Conservation (phyloP, 2,888 invertebrate genomes). For the Galerucella calmariensis region DNA sequence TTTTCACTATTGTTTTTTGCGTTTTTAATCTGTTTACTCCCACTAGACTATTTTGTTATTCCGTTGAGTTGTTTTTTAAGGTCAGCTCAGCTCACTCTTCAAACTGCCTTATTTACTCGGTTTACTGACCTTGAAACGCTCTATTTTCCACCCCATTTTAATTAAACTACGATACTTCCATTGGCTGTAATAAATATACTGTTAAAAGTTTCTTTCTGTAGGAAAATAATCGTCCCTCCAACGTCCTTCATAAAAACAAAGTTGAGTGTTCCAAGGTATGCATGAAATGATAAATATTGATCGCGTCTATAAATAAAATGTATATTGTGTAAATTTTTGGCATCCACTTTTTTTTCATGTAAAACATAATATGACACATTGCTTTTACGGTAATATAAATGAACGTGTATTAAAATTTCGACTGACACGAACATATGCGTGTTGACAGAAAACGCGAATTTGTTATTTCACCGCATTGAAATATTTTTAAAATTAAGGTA, state of each 20-base stretch:
- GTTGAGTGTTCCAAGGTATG: neutral
- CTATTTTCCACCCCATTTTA: neutral
- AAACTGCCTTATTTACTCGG: no score
- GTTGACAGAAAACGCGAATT: no score
- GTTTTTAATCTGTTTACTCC: no score
- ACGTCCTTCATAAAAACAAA: neutral
- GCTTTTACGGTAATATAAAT: neutral
- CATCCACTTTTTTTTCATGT: neutral
- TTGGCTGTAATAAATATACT: neutral
- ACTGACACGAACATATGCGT: no score
- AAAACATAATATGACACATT: neutral
- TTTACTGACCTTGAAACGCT: no score
- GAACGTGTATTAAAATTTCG: neutral
- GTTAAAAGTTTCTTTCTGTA: neutral
- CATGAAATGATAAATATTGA: constrained; percentile 21
- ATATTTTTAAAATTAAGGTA: no score
- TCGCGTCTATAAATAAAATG: constrained; percentile 29
- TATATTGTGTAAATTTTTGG: constrained; percentile 27
- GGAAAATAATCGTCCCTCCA: neutral
- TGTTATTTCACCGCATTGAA: no score
- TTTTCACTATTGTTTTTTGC: no score
- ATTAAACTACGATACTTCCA: neutral
- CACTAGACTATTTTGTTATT: no score
- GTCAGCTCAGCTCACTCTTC: no score
- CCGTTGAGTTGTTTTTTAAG: no score